phyloP scores from a whole-genome alignment of 2,113 vertebrate species.

The Oreochromis tanganicae region DNA sequence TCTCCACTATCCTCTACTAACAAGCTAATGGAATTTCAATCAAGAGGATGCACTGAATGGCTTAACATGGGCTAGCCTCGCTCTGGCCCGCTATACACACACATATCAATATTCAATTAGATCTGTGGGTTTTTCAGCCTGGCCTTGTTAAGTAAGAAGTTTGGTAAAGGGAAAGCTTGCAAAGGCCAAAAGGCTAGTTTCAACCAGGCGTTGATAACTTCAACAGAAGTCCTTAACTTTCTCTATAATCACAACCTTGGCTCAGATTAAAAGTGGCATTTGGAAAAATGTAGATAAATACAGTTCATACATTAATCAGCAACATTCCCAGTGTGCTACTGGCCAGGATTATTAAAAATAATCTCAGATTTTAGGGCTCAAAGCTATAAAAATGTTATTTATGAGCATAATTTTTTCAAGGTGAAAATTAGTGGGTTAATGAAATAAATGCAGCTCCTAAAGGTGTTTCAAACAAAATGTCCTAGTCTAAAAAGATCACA shows the following conservation, averaged over 20 bases:
- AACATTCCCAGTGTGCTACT: background rate
- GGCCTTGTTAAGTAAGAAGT: conserved; percentile 64
- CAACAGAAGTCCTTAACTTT: conserved; percentile 30
- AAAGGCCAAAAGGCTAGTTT: conserved; percentile 45
- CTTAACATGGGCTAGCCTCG: conserved; percentile 53
- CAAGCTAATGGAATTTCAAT: conserved; percentile 78
- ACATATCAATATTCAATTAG: conserved; percentile 74
- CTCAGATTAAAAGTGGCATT: conserved; percentile 4
- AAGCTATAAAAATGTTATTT: background rate
- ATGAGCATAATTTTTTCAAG: background rate
- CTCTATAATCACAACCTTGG: conserved; percentile 37
- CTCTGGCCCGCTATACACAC: conserved; percentile 48
- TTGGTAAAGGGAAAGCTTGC: conserved; percentile 45
- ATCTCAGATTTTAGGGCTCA: background rate
- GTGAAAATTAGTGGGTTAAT: background rate
- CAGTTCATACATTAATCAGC: background rate
- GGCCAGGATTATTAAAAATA: conserved; percentile 1
- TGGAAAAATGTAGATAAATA: conserved; percentile 6
- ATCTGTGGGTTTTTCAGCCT: conserved; percentile 53
- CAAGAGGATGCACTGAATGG: conserved; percentile 68
- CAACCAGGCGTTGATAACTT: conserved; percentile 28
- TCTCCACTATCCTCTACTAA: conserved; percentile 69
- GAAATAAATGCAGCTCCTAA: background rate
- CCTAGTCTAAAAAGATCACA: background rate
- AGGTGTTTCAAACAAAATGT: background rate